A percentile compares a stretch with the other conserved stretches of the same genome.
These are phyloP conservation scores for Dromococcyx pavoninus DNA, from an alignment of 2,797 vertebrate species.

Conservation along the genomic window DNA sequence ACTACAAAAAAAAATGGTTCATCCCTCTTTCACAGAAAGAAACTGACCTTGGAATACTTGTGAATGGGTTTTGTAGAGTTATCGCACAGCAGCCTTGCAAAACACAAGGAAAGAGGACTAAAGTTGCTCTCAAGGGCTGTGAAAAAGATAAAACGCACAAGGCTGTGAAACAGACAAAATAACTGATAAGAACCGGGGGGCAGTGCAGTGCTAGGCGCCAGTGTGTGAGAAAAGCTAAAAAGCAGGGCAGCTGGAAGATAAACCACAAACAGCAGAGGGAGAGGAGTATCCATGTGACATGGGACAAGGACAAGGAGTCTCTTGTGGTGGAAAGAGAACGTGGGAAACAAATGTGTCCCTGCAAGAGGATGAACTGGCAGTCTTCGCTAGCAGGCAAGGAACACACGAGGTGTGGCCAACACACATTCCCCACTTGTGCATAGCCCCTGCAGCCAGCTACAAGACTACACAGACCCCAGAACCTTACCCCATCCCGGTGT, in stretches of 20 bases:
- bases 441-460: too few species aligned
- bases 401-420: fast-evolving
- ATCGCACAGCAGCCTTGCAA: neutral
- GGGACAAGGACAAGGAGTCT: neutral
- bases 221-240: neutral
- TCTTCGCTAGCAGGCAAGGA: neutral
- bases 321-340: neutral
- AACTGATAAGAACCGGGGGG: neutral
- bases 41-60: neutral
- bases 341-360: neutral
- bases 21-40: neutral
- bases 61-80: neutral
- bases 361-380: fast-evolving
- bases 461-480: neutral
- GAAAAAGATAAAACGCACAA: neutral
- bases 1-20: neutral
- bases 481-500: fast-evolving
- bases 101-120: neutral
- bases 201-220: neutral
- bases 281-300: neutral
- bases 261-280: neutral
- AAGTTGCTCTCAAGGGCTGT: neutral
- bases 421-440: fast-evolving
- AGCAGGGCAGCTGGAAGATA: neutral
- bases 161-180: neutral